These are phyloP conservation scores for Drepanosiphum platanoidis DNA, from an alignment of 2,888 invertebrate genomes.

Conservation along the genomic window DNA sequence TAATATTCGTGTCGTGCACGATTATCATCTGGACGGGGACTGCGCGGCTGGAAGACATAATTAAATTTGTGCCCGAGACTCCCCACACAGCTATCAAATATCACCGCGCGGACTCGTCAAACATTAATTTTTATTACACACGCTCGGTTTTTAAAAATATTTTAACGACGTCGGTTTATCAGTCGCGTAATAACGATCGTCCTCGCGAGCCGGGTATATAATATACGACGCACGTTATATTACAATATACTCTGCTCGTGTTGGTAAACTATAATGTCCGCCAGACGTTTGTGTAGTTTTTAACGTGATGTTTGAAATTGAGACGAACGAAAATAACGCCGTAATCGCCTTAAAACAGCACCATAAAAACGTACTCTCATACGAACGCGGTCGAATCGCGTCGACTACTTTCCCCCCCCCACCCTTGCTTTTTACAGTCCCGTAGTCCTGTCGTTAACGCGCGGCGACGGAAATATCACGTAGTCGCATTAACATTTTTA, in stretches of 20 bases:
- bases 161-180: constrained; percentile 11
- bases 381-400: background rate
- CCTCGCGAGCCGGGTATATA: background rate
- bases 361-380: background rate
- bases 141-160: background rate
- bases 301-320: background rate
- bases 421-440: too few species aligned
- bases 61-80: constrained; percentile 15
- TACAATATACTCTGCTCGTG: background rate
- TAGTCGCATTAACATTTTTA: background rate
- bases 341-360: background rate
- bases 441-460: background rate
- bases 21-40: constrained; percentile 13
- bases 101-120: background rate
- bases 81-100: constrained; percentile 11
- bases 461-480: background rate
- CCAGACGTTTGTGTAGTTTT: background rate
- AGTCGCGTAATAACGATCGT: background rate
- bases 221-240: background rate
- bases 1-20: background rate
- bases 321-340: constrained; percentile 9
- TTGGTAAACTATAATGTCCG: background rate
- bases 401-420: background rate
- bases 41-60: background rate
- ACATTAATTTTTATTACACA: background rate